A percentile compares a stretch with the other conserved stretches of the same genome.
Evolutionary conservation across 37 sponge, comb jelly and placozoan species (phyloP).

Genomic region (Spongilla lacustris): DNA sequence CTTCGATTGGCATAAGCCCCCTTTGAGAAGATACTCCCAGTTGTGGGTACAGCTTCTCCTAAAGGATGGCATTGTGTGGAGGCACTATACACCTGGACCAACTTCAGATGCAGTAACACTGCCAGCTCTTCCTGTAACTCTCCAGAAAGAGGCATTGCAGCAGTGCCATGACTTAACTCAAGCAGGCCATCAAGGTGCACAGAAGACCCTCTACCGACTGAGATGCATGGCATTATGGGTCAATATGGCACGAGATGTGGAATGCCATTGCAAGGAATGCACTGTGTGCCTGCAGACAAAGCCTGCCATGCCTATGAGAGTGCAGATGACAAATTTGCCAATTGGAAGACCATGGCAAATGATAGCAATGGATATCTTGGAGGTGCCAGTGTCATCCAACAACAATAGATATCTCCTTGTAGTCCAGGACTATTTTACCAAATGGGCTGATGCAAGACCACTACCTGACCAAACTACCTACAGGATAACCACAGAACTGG

Average conservation of each 20-base stretch:
- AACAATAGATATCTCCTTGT: constrained; percentile 57
- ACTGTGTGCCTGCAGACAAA: constrained; percentile 35
- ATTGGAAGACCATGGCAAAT: constrained; percentile 43
- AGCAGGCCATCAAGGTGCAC: constrained; percentile 65
- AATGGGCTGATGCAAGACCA: constrained; percentile 64
- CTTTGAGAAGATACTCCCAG: constrained; percentile 37
- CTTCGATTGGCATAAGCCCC: constrained; percentile 17
- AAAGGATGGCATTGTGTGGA: constrained; percentile 42
- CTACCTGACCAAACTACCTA: constrained; percentile 49
- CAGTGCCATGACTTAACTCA: constrained; percentile 17
- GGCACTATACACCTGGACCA: constrained; percentile 42
- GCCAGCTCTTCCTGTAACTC: constrained; percentile 20
- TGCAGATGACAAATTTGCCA: constrained; percentile 20
- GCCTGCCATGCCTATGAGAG: constrained; percentile 12
- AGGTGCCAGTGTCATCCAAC: too few relatives aligned
- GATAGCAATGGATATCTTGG: constrained; percentile 53
- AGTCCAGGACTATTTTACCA: constrained; percentile 63
- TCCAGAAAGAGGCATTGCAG: constrained; percentile 8
- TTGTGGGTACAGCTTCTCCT: constrained; percentile 50
- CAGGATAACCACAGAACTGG: constrained; percentile 17
- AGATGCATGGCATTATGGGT: constrained; percentile 51
- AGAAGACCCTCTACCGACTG: constrained; percentile 54
- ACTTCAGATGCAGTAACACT: constrained; percentile 13
- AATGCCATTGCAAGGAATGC: constrained; percentile 57
- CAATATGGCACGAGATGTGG: constrained; percentile 44